Evolutionary conservation across 1,140 invertebrate genomes (phyloP).

Genomic region (Neoseiulus cucumeris): DNA sequence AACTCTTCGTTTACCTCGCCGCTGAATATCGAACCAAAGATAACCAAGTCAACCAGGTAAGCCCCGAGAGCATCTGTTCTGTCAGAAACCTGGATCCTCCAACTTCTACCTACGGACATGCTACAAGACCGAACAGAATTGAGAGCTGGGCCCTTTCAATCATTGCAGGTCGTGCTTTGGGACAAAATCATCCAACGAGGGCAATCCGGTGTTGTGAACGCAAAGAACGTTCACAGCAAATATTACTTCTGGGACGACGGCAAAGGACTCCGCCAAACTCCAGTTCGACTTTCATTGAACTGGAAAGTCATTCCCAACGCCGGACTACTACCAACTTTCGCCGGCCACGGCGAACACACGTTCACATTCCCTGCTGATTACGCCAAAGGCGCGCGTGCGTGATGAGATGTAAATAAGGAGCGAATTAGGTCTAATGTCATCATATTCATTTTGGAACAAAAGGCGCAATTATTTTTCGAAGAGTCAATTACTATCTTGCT

Average conservation of each 20-base stretch:
- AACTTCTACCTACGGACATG: too few species aligned
- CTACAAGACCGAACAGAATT: neutral
- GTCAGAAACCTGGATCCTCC: too few species aligned
- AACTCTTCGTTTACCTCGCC: slow-evolving; percentile 85
- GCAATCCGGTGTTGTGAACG: slow-evolving; percentile 71
- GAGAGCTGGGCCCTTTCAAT: slow-evolving; percentile 2
- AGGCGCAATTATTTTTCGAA: too few species aligned
- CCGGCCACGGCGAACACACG: slow-evolving; percentile 54
- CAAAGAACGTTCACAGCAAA: slow-evolving; percentile 87
- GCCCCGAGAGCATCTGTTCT: neutral
- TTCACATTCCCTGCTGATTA: slow-evolving; percentile 80
- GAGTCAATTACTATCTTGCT: too few species aligned
- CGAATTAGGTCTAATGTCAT: too few species aligned
- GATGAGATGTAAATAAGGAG: too few species aligned
- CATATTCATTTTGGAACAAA: too few species aligned
- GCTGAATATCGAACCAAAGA: slow-evolving; percentile 79
- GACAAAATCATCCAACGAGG: slow-evolving; percentile 91
- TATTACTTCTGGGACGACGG: slow-evolving; percentile 99
- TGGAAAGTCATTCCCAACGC: slow-evolving; percentile 99
- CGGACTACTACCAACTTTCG: slow-evolving; percentile 66
- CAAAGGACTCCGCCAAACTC: slow-evolving; percentile 73
- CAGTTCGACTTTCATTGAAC: slow-evolving; percentile 70
- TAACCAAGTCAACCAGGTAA: slow-evolving; percentile 51
- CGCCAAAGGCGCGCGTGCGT: slow-evolving; percentile 29
- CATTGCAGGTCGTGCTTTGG: slow-evolving; percentile 75